Percentiles rank a stretch among this genome's conserved stretches.
Conservation (phyloP, 1,140 invertebrate genomes). For the Drosophila fuyamai region DNA sequence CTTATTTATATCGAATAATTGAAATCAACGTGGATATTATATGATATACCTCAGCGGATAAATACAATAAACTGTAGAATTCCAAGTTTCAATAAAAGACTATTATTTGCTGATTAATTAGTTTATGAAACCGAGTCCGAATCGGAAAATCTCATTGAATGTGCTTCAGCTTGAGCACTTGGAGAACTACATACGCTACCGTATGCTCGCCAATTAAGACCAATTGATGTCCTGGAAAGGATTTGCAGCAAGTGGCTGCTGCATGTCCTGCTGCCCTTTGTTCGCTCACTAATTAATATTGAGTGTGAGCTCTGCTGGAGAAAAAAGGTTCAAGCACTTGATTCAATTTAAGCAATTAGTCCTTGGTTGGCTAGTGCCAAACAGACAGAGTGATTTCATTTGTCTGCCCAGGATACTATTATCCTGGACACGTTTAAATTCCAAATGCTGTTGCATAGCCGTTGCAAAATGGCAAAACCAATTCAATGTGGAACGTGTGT, state of each 20-base stretch:
- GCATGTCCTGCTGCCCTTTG: slow-evolving; percentile 17
- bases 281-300: slow-evolving; percentile 26
- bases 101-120: too few relatives aligned
- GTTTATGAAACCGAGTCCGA: too few relatives aligned
- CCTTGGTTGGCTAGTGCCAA: slow-evolving; percentile 3
- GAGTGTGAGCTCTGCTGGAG: slow-evolving; percentile 17
- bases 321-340: slow-evolving; percentile 14
- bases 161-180: too few relatives aligned
- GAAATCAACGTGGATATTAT: too few relatives aligned
- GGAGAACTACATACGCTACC: too few relatives aligned
- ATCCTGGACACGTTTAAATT: too few relatives aligned
- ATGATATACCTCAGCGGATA: too few relatives aligned
- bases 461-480: background rate
- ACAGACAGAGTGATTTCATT: slow-evolving; percentile 7
- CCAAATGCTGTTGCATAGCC: background rate
- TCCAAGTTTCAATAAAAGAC: too few relatives aligned
- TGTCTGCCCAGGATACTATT: too few relatives aligned
- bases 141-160: too few relatives aligned
- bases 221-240: slow-evolving; percentile 18
- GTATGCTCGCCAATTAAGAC: slow-evolving; percentile 7
- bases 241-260: slow-evolving; percentile 21
- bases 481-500: background rate
- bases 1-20: too few relatives aligned
- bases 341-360: slow-evolving; percentile 36
- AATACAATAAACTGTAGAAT: too few relatives aligned